Conservation (phyloP, 2,797 vertebrate genomes). For the Sebastes nivosus region DNA sequence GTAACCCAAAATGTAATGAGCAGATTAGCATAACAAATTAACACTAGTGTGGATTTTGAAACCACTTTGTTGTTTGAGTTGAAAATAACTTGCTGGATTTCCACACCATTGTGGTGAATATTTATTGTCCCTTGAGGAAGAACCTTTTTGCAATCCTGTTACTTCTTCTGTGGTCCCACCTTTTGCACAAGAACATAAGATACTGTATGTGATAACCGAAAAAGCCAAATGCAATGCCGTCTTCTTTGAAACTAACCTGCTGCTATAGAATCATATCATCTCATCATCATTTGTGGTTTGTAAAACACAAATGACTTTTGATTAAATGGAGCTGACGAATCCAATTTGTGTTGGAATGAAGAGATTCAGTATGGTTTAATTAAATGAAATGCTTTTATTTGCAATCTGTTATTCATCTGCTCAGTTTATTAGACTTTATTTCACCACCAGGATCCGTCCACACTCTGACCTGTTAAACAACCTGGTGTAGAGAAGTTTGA, state of each 20-base stretch:
- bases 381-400: not conserved
- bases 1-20: no score
- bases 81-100: no score
- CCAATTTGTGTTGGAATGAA: not conserved
- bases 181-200: not conserved
- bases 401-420: not conserved
- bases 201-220: not conserved
- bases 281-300: not conserved
- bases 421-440: not conserved
- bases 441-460: slow-evolving; percentile 29
- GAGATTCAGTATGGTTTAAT: not conserved
- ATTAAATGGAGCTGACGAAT: no score
- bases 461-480: not conserved
- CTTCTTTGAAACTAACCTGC: not conserved
- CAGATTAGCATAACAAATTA: no score
- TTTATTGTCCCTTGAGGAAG: not conserved
- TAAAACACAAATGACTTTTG: no score
- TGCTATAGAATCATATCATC: not conserved
- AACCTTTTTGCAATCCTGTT: not conserved
- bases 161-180: not conserved
- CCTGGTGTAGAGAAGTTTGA: not conserved
- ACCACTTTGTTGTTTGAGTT: no score
- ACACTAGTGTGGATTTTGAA: no score
- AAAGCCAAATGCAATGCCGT: not conserved
- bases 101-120: not conserved